Evolutionary conservation across 1,140 invertebrate species (phyloP).

Genomic region (Meloidogyne exigua): DNA sequence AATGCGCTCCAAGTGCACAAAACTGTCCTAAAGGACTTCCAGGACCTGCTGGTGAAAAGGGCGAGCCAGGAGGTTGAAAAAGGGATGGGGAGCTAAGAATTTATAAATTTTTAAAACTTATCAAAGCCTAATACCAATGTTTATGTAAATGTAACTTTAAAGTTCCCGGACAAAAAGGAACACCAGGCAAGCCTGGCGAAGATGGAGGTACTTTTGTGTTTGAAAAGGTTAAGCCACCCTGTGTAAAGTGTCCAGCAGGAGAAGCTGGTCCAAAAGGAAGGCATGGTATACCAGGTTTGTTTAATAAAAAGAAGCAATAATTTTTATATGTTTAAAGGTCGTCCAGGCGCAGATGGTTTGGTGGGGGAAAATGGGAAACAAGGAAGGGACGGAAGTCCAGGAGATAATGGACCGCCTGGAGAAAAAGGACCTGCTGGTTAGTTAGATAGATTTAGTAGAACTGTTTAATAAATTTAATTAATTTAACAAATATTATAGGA

Average conservation of each 20-base stretch:
- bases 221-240: constrained; percentile 21
- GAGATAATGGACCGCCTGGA: constrained; percentile 9
- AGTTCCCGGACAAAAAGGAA: constrained; percentile 4
- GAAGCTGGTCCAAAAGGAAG: constrained; percentile 9
- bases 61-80: constrained; percentile 8
- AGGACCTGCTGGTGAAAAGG: constrained; percentile 5
- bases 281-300: neutral
- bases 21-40: constrained; percentile 16
- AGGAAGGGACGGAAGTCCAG: constrained; percentile 10
- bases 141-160: neutral
- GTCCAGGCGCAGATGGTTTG: neutral
- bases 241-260: constrained; percentile 17
- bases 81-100: neutral
- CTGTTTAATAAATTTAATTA: no score
- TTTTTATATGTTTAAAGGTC: neutral
- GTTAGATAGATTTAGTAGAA: no score
- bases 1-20: constrained; percentile 18
- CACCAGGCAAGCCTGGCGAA: constrained; percentile 7
- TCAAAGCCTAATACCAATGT: no score
- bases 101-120: no score
- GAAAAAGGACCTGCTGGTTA: constrained; percentile 1
- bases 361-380: neutral
- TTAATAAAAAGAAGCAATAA: neutral
- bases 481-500: neutral
- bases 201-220: constrained; percentile 1